phyloP scores from a whole-genome alignment of 2,797 vertebrate genomes.

The Centroberyx gerrardi region DNA sequence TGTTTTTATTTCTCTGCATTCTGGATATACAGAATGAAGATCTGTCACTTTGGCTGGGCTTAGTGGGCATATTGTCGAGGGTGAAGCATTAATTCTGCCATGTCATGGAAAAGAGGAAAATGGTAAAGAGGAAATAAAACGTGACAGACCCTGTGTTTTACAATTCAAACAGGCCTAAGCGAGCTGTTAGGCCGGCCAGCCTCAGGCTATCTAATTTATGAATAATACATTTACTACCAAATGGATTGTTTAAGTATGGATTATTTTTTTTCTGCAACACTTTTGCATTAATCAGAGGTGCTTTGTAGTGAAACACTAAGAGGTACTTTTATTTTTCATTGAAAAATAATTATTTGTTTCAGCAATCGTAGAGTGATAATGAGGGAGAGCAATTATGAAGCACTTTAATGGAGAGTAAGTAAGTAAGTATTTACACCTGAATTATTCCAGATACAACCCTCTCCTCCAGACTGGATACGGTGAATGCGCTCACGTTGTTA shows the following conservation, averaged over 20 bases:
- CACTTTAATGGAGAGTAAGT: slow-evolving; percentile 27
- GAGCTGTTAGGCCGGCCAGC: slow-evolving; percentile 55
- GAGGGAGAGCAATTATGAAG: slow-evolving; percentile 17
- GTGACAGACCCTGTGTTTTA: slow-evolving; percentile 69
- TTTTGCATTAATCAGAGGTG: slow-evolving; percentile 44
- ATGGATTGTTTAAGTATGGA: slow-evolving; percentile 49
- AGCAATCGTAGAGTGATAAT: slow-evolving; percentile 24
- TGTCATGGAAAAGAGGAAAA: slow-evolving; percentile 27
- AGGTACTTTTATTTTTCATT: slow-evolving; percentile 15
- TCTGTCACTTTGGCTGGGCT: background rate
- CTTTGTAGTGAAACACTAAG: slow-evolving; percentile 16
- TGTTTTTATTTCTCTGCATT: background rate
- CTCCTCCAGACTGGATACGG: slow-evolving; percentile 1
- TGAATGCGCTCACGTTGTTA: slow-evolving; percentile 44
- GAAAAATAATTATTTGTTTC: slow-evolving; percentile 27
- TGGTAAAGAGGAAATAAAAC: slow-evolving; percentile 51
- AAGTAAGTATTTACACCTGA: slow-evolving; percentile 26
- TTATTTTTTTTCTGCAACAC: slow-evolving; percentile 28
- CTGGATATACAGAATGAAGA: background rate
- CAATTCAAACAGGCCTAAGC: slow-evolving; percentile 64
- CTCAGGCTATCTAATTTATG: slow-evolving; percentile 60
- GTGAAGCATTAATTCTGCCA: slow-evolving; percentile 33
- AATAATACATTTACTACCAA: slow-evolving; percentile 63
- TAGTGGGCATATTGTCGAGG: background rate
- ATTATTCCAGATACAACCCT: slow-evolving; percentile 24